These are phyloP conservation scores for Phoenicopterus ruber DNA, from an alignment of 2,113 vertebrate genomes.

Conservation along the genomic window DNA sequence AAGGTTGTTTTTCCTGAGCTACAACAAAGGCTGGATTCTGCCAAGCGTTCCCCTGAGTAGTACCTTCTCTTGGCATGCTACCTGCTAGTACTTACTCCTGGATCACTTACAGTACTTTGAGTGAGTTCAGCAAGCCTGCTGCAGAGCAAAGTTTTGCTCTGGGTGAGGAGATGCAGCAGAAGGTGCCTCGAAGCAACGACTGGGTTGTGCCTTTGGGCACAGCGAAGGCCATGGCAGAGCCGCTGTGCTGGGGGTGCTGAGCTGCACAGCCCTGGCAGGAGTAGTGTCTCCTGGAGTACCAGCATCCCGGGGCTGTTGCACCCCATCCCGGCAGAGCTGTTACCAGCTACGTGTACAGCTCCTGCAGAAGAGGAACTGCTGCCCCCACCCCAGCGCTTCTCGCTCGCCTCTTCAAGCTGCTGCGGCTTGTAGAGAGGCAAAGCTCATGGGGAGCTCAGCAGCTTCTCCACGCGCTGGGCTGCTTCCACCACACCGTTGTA, in stretches of 20 bases:
- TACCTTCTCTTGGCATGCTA: neutral
- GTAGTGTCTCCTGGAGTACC: neutral
- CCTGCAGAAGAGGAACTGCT: neutral
- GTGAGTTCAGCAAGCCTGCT: neutral
- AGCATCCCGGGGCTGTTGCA: neutral
- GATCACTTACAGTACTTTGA: neutral
- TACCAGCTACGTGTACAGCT: accelerated
- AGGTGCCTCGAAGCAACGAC: neutral
- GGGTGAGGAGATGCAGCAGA: neutral
- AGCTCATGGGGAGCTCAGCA: neutral
- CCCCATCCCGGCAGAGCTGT: neutral
- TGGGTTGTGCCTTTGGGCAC: neutral
- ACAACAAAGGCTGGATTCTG: neutral
- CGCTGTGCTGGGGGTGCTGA: accelerated
- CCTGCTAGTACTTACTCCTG: neutral
- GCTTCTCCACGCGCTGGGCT: neutral
- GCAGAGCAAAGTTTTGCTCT: neutral
- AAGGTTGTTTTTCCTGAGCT: neutral
- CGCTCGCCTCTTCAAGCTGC: neutral
- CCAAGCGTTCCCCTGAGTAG: neutral
- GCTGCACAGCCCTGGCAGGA: neutral
- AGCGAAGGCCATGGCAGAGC: accelerated
- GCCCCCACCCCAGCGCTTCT: neutral
- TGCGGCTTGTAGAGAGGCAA: neutral
- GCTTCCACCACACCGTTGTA: neutral